phyloP scores from a whole-genome alignment of 2,888 invertebrate species.

The Drepanosiphum platanoidis region DNA sequence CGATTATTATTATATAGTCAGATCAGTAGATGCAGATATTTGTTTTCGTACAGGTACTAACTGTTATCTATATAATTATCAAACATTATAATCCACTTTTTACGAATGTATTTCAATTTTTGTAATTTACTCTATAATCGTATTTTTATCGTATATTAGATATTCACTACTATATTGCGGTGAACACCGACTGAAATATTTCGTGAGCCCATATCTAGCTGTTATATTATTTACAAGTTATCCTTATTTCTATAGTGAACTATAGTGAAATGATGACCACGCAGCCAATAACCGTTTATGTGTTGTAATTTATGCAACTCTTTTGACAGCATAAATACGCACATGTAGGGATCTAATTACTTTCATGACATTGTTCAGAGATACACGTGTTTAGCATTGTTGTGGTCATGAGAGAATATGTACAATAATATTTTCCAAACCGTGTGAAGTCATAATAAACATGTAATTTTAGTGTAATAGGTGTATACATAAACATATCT shows the following conservation, averaged over 20 bases:
- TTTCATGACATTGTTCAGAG: constrained; percentile 41
- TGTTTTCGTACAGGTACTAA: neutral
- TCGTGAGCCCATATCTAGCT: neutral
- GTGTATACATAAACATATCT: neutral
- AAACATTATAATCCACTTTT: neutral
- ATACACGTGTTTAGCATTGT: neutral
- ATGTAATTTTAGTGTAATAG: neutral
- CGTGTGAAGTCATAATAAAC: constrained; percentile 52
- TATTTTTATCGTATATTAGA: too few species aligned
- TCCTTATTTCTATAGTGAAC: neutral
- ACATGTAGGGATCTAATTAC: constrained; percentile 35
- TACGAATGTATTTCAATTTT: neutral
- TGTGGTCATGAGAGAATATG: constrained; percentile 47
- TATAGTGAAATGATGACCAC: constrained; percentile 20
- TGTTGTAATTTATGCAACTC: constrained; percentile 46
- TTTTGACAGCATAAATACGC: constrained; percentile 40
- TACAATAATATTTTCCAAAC: constrained; percentile 6
- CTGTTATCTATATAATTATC: neutral
- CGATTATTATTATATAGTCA: neutral
- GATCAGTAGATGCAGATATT: neutral
- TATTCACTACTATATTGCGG: neutral
- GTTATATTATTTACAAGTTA: neutral
- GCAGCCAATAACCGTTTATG: constrained; percentile 5
- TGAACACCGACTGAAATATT: neutral
- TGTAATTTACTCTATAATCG: neutral